Base-by-base conservation (phyloP, 2,888 invertebrate genomes). In the Acanthosepion lycidas region DNA sequence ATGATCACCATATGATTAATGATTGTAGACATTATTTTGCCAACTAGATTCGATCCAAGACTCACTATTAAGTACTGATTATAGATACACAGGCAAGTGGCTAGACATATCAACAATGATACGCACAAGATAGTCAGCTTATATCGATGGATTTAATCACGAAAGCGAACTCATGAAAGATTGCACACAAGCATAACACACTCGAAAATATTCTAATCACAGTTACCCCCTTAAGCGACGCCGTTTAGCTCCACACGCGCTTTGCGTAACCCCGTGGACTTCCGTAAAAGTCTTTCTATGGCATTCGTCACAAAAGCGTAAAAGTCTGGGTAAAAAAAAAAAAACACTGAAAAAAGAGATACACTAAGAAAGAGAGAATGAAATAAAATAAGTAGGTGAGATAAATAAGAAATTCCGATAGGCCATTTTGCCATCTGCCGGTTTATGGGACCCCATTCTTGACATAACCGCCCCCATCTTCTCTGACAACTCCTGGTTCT, bases 121-220 rank as follows among this genome's bases (percentile, higher is more conserved):
- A 33, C 15, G 33, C 78, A 78, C n/a, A 15, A 0, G 9, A n/a
- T n/a, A n/a, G 78, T 78, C n/a, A 33, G 78, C 78, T 78, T 33
- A 78, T n/a, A 78, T 78, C 12, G 78, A 15, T 18, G n/a, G 18
- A 15, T 78, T 78, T n/a, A 78, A 78, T 78, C n/a, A 33, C 12
- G n/a, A 78, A n/a, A 78, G n/a, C n/a, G n/a, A n/a, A 78, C n/a
- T 8, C n/a, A 33, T 78, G 78, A 78, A 33, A n/a, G 4, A 12
- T n/a, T n/a, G n/a, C 78, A 78, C 78, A 23, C 9, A 78, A 18
- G 33, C 78, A 78, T 78, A 78, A 78, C 78, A n/a, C 78, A 12
- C 78, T n/a, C 78, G 78, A 78, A 78, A 78, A 78, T 78, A 78
- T 15, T 78, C n/a, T 78, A 78, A 78, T 78, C 78, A 78, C 78